These are phyloP conservation scores for Galleria mellonella DNA, from an alignment of 1,140 invertebrate genomes.

Conservation along the genomic window DNA sequence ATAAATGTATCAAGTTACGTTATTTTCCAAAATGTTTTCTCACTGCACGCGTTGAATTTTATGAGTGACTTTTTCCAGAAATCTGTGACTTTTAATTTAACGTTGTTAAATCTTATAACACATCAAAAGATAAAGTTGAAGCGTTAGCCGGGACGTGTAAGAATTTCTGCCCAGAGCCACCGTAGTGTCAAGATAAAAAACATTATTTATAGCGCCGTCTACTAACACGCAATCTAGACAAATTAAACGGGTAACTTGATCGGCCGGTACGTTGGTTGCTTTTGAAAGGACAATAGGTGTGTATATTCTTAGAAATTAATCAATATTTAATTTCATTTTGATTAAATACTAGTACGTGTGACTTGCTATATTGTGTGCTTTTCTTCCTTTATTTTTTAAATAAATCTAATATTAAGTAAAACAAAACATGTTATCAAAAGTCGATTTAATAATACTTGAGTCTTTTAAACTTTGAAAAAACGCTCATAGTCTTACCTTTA, in stretches of 20 bases:
- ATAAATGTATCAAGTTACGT: not conserved
- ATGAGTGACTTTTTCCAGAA: constrained; percentile 3
- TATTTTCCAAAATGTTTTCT: not conserved
- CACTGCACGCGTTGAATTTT: too few relatives aligned
- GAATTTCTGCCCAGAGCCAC: constrained; percentile 46
- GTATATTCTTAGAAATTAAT: constrained; percentile 19
- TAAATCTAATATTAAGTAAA: too few relatives aligned
- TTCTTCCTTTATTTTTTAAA: not conserved
- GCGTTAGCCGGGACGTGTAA: constrained; percentile 42
- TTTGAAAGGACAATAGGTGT: constrained; percentile 10
- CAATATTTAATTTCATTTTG: constrained; percentile 8
- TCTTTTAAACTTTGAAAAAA: not conserved
- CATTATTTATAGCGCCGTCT: constrained; percentile 59
- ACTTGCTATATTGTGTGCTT: too few relatives aligned
- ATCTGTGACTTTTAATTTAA: constrained; percentile 2
- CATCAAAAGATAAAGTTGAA: constrained; percentile 34
- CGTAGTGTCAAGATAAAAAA: constrained; percentile 55
- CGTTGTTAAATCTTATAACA: constrained; percentile 4
- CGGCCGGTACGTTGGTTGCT: constrained; percentile 13
- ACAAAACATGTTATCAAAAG: not conserved
- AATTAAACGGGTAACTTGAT: constrained; percentile 62
- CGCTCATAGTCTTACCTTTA: too few relatives aligned
- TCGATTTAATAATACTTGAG: not conserved
- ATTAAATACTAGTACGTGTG: not conserved
- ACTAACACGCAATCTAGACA: constrained; percentile 61